Evolutionary conservation across 1,140 invertebrate species (phyloP), one percentile per base, ranked within the genome.

Genomic region (Pemphigus obesinymphae): DNA sequence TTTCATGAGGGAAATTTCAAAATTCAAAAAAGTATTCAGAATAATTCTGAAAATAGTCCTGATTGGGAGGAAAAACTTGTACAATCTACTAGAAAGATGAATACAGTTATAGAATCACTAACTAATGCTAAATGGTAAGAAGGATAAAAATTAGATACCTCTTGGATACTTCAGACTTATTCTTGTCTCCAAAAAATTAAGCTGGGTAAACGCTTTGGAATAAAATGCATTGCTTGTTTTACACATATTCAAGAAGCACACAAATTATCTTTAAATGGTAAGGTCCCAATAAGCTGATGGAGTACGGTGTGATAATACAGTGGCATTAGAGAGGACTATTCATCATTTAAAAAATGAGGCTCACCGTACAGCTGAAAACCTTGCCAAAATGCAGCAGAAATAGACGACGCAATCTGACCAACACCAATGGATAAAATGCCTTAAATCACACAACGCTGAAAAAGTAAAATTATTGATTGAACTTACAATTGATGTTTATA

Each of bases 401-500:
- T 70, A 31, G 66, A 37, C 37, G 29, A 7, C 10, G n/a, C 66
- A 70, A 70, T 70, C 66, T 70, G 66, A 70, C 37, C 29, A 70
- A 70, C 66, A 70, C 29, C 26, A 29, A 43, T 34, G 66, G 31
- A 43, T 70, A 37, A 70, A 70, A 31, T 5, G 10, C 6, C 66
- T 70, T n/a, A 70, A 70, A 70, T 31, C 66, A 70, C 15, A 70
- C 31, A 37, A 70, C 7, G 31, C 66, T 37, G 40, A 70, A 70
- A 70, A 70, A 70, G 40, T 70, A 37, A 70, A 70, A 37, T n/a
- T n/a, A n/a, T n/a, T n/a, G n/a, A n/a, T n/a, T n/a, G n/a, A n/a
- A n/a, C n/a, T n/a, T n/a, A n/a, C 23, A 70, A 70, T 70, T 70
- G 66, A 70, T 70, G 66, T 70, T 37, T 70, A 70, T 15, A 70